Percentiles rank a stretch among this genome's conserved stretches.
phyloP scores from a whole-genome alignment of 2,113 vertebrate genomes.

The Myiopsitta monachus region DNA sequence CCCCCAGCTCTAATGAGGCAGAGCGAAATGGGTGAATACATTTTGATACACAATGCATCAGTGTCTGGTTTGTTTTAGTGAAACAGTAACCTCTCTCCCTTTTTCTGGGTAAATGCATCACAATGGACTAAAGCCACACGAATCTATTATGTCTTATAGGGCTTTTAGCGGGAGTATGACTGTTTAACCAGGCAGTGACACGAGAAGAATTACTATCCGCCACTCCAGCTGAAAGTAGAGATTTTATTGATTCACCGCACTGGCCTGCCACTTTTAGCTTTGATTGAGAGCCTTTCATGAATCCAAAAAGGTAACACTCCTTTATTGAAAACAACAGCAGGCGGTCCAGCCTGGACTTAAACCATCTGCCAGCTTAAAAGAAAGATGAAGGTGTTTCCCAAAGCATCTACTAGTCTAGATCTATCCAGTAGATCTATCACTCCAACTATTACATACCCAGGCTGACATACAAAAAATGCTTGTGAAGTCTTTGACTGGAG shows the following conservation, averaged over 20 bases:
- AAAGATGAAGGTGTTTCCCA: constrained; percentile 73
- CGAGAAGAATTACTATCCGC: constrained; percentile 81
- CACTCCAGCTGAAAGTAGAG: constrained; percentile 81
- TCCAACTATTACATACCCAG: not conserved
- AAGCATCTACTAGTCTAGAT: constrained; percentile 50
- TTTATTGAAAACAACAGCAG: constrained; percentile 80
- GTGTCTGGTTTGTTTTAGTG: constrained; percentile 79
- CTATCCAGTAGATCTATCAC: constrained; percentile 20
- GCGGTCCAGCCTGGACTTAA: constrained; percentile 69
- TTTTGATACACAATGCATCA: constrained; percentile 76
- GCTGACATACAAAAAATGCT: not conserved
- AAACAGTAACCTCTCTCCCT: constrained; percentile 74
- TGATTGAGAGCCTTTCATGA: constrained; percentile 82
- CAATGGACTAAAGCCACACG: constrained; percentile 80
- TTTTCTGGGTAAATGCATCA: constrained; percentile 77
- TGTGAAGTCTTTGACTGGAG: constrained; percentile 41
- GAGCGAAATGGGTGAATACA: constrained; percentile 75
- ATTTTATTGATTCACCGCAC: constrained; percentile 83
- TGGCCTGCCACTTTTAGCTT: constrained; percentile 80
- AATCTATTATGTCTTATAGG: constrained; percentile 81
- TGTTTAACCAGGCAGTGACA: constrained; percentile 86
- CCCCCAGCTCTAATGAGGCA: constrained; percentile 60
- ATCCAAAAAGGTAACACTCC: constrained; percentile 82
- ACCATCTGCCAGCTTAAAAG: constrained; percentile 81
- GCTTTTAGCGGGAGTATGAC: constrained; percentile 77